Base-by-base conservation (phyloP, 1,140 invertebrate species). In the Tetragnatha versicolor region DNA sequence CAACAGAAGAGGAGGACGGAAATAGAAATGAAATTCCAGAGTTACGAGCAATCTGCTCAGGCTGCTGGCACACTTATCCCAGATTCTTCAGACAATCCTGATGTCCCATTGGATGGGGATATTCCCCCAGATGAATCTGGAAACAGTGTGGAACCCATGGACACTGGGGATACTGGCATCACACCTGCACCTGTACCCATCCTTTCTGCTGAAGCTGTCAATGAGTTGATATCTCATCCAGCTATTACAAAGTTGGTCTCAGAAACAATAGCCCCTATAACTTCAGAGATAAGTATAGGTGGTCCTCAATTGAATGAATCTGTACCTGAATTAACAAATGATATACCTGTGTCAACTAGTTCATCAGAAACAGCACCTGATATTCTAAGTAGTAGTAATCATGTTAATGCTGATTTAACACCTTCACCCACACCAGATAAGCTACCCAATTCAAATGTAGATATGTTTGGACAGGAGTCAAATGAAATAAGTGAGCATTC, bases 11-110 rank as follows among this genome's bases (percentile, higher is more conserved):
- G 55, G 33, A 20, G 47, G 14, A 35, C 10, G 25, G 68, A 72
- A 72, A 31, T 68, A 49, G 65, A 68, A 49, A 53, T 70, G 49
- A 77, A 77, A 31, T 77, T 77, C 45, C 73, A 77, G 22, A 66
- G 73, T 22, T 77, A 77, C 33, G 73, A 77, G 55, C 60, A 77
- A 7, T 53, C 33, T 27, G 27, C 47, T 39, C 72, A 63, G 25
- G 69, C 35, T 39, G 51, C 51, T 12, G 35, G 60, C 7, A 22
- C 25, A 12, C 45, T 58, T 42, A 51, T 14, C 7, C n/a, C 31
- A 4, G n/a, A 35, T 20, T 17, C 49, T 4, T 14, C 14, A 7
- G 35, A 70, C 6, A 17, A 10, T 29, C 39, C 45, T 31, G 12
- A 10, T 20, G 17, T 10, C 51, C 42, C 47, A 47, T 45, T 27